Conservation (phyloP, 2,888 invertebrate species). For the Galerucella pusilla region DNA sequence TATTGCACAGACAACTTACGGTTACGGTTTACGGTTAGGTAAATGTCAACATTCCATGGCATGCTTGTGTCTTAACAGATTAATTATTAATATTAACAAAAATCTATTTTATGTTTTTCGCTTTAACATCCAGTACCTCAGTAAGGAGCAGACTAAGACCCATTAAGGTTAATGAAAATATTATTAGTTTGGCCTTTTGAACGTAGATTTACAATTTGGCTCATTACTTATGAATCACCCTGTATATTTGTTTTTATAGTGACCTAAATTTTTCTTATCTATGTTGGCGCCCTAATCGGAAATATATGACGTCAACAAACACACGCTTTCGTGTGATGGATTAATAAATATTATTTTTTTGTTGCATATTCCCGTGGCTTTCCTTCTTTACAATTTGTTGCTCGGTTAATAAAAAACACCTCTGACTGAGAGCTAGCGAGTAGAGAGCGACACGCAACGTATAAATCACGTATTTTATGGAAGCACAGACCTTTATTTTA, state of each 20-base stretch:
- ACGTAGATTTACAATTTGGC: too few species aligned
- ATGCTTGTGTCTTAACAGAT: too few species aligned
- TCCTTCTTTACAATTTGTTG: constrained; percentile 28
- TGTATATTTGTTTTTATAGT: background rate
- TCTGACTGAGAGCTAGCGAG: constrained; percentile 17
- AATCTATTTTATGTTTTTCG: too few species aligned
- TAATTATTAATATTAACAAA: too few species aligned
- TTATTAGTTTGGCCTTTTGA: too few species aligned
- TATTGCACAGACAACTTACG: too few species aligned
- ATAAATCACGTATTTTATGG: constrained; percentile 33
- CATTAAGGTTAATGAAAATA: too few species aligned
- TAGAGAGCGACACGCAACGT: constrained; percentile 24
- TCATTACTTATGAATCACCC: too few species aligned
- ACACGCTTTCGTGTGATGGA: constrained; percentile 32
- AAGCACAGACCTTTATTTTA: constrained; percentile 26
- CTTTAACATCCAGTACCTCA: too few species aligned
- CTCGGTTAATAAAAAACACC: constrained; percentile 29
- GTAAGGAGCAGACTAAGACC: too few species aligned
- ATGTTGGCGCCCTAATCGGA: constrained; percentile 15
- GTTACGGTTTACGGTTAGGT: too few species aligned
- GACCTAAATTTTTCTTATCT: constrained; percentile 8
- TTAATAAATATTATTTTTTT: constrained; percentile 33
- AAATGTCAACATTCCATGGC: too few species aligned
- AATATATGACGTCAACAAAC: constrained; percentile 24
- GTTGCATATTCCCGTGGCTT: constrained; percentile 8